Conservation (phyloP, 1,140 invertebrate species). For the Asbolus verrucosus region DNA sequence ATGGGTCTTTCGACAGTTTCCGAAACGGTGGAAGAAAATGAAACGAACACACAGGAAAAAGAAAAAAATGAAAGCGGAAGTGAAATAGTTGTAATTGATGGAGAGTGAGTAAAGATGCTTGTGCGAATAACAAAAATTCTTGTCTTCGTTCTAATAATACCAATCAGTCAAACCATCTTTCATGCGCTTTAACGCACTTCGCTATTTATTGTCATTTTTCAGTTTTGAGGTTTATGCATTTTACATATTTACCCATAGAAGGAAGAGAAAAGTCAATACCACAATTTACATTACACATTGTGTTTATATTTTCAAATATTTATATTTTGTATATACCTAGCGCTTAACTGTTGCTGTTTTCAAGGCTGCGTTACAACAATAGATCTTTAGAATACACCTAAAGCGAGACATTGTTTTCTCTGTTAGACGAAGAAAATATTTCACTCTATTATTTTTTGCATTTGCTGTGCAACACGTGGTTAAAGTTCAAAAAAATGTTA, state of each 20-base stretch:
- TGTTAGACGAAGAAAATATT: too few relatives aligned
- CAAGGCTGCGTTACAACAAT: constrained; percentile 12
- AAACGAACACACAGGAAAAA: constrained; percentile 12
- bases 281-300: background rate
- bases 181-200: constrained; percentile 4
- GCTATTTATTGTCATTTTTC: background rate
- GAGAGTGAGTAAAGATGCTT: constrained; percentile 27
- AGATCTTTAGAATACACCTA: background rate
- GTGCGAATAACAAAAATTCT: constrained; percentile 15
- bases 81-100: constrained; percentile 15
- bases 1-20: constrained; percentile 9
- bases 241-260: too few relatives aligned
- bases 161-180: constrained; percentile 6
- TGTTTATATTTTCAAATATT: constrained; percentile 29
- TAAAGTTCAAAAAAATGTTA: too few relatives aligned
- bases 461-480: too few relatives aligned
- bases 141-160: background rate
- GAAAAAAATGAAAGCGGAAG: constrained; percentile 1
- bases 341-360: background rate
- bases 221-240: background rate
- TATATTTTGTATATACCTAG: constrained; percentile 16
- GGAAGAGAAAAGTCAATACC: background rate
- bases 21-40: constrained; percentile 19
- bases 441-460: too few relatives aligned
- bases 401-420: too few relatives aligned